These are phyloP conservation scores for Melanotus villosus DNA, from an alignment of 2,888 invertebrate species.

Conservation along the genomic window DNA sequence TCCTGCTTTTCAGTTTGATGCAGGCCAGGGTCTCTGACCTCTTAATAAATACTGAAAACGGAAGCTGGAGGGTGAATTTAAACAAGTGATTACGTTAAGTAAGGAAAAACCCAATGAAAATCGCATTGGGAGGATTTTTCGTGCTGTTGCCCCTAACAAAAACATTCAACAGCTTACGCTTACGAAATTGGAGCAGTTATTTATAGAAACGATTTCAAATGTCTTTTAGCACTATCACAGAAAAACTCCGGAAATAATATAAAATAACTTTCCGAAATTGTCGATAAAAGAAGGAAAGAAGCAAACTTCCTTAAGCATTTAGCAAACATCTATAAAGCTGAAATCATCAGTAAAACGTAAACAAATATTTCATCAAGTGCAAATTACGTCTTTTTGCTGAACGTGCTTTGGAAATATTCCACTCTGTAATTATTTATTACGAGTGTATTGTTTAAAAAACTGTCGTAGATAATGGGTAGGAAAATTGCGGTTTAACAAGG, in stretches of 20 bases:
- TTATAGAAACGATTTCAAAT: not conserved
- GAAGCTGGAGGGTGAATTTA: constrained; percentile 23
- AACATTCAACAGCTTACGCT: constrained; percentile 16
- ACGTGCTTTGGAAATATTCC: constrained; percentile 6
- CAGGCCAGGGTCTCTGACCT: constrained; percentile 13
- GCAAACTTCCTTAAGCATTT: too few relatives aligned
- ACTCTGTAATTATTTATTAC: constrained; percentile 14
- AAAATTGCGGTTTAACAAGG: constrained; percentile 15
- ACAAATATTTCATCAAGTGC: not conserved
- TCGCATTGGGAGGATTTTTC: not conserved
- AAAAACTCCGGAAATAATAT: too few relatives aligned
- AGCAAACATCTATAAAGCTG: too few relatives aligned
- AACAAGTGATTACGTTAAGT: constrained; percentile 17
- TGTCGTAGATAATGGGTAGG: not conserved
- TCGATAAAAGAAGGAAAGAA: too few relatives aligned
- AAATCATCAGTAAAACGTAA: not conserved
- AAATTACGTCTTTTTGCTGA: not conserved
- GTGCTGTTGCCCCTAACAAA: not conserved
- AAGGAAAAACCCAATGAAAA: constrained; percentile 19
- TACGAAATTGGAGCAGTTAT: not conserved
- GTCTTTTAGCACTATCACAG: too few relatives aligned
- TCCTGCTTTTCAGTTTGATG: constrained; percentile 4
- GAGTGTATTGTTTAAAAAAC: constrained; percentile 6
- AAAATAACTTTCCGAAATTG: too few relatives aligned
- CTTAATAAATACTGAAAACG: constrained; percentile 14